Conservation (phyloP, 2,888 invertebrate species). For the Platycheirus rosarum region DNA sequence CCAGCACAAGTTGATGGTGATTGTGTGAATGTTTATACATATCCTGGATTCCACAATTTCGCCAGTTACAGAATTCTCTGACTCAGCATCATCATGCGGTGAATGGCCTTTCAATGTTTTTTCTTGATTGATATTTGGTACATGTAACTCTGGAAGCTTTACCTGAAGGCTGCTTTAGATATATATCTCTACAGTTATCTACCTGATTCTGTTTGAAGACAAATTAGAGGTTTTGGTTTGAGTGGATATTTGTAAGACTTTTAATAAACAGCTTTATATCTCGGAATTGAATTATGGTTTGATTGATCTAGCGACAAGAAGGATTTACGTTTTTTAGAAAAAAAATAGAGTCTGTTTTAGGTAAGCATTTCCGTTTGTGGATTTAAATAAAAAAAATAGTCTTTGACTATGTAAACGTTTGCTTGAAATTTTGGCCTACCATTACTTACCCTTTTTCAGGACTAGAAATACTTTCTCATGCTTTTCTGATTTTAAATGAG, state of each 20-base stretch:
- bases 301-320: neutral
- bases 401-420: too few relatives aligned
- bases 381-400: too few relatives aligned
- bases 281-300: neutral
- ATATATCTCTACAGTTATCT: neutral
- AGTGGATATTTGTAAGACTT: constrained; percentile 3
- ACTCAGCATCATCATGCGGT: constrained; percentile 3
- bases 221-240: constrained; percentile 28
- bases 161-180: neutral
- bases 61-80: constrained; percentile 15
- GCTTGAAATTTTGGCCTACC: too few relatives aligned
- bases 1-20: constrained; percentile 23
- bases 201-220: constrained; percentile 25
- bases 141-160: neutral
- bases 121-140: constrained; percentile 33
- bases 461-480: too few relatives aligned
- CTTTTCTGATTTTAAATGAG: too few relatives aligned
- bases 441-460: too few relatives aligned
- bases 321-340: too few relatives aligned
- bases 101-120: constrained; percentile 46
- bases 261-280: constrained; percentile 24
- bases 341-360: too few relatives aligned
- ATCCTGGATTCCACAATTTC: neutral
- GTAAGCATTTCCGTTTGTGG: too few relatives aligned
- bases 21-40: constrained; percentile 20